Evolutionary conservation across 2,113 vertebrate species (phyloP), one percentile per base, ranked within the genome.

Genomic region (Gallinago jamesoni): DNA sequence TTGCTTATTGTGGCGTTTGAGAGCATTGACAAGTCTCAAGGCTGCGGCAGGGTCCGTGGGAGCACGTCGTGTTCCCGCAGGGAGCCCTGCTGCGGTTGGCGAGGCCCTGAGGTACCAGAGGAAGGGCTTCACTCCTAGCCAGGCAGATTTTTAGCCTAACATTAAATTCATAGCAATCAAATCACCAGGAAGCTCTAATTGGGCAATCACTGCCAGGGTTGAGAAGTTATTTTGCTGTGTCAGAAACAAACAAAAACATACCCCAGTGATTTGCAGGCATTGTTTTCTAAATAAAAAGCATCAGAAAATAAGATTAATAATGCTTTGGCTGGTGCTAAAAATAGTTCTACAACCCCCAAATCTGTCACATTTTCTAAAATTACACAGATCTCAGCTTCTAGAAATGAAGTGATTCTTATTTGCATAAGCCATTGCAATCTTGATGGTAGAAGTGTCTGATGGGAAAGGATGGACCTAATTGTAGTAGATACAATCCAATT

Each of bases 131-230:
- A 47, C 56, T 95, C 2, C 1, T 43, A 90, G 35, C 55, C 33
- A 68, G 63, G 41, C 50, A 83, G 56, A 48, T 87, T 60, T 87
- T 64, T 52, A 75, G 48, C 43, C n/a, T 91, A 64, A 70, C 20
- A 33, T 88, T 86, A 84, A 81, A 89, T 93, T 80, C 90, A 60
- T 35, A 84, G 60, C 73, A 91, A 37, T 95, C 66, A 79, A 62
- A 66, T 91, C 7, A 73, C 82, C 84, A 69, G 63, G 67, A 89
- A 89, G 50, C 43, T 91, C 87, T 94, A 82, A 83, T 12, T 80
- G 60, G n/a, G 45, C 43, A 60, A 53, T 82, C 2, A 3, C 72
- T 92, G 56, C 81, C 74, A 73, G 63, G 22, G 17, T 43, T 82
- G 53, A 50, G 66, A 79, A 72, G 66, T 93, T 86, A 22, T 23